Evolutionary conservation across 2,113 vertebrate genomes (phyloP), one percentile per base, ranked within the genome.

Genomic region (Ophthalmolycus amberensis): DNA sequence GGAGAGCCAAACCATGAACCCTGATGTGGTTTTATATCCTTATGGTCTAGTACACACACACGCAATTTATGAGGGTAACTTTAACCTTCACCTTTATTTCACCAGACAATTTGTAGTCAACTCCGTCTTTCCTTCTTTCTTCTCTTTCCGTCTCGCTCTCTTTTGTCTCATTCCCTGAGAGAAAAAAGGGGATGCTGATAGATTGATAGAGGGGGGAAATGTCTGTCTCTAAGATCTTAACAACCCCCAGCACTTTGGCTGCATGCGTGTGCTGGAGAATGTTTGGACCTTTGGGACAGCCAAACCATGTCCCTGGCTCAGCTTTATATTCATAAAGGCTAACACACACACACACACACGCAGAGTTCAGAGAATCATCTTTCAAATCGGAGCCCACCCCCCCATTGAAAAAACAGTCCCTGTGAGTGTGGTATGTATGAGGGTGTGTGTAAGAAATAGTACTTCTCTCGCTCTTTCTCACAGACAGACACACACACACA

Each of bases 61-160:
- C 10, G 52, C 34, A 50, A 29, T 83, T 83, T 52, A 56, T 20
- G 34, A 71, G 80, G 27, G 40, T 77, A 72, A 79, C 58, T 72
- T 76, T 76, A 77, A 79, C 48, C 64, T 63, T 74, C 73, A 80
- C 50, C 72, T 83, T 85, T 77, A 77, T 52, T 73, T 81, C 73
- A 70, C 42, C 48, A 52, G 60, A 66, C 77, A 77, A 73, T 85
- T 79, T 88, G 74, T 74, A 66, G 46, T 44, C 58, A 40, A 3
- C 16, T 69, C 38, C n/a, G 54, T 70, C 12, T 52, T 56, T 22
- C 11, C 5, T 40, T 58, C 69, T 74, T 60, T 68, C 7, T 37
- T 66, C 12, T 18, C 66, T 68, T 25, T 60, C 27, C 9, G 37
- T 68, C 18, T 68, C 20, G 4, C 11, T 32, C 22, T 68, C 46